Conservation (phyloP, 2,888 invertebrate species). For the Melieria omissa region DNA sequence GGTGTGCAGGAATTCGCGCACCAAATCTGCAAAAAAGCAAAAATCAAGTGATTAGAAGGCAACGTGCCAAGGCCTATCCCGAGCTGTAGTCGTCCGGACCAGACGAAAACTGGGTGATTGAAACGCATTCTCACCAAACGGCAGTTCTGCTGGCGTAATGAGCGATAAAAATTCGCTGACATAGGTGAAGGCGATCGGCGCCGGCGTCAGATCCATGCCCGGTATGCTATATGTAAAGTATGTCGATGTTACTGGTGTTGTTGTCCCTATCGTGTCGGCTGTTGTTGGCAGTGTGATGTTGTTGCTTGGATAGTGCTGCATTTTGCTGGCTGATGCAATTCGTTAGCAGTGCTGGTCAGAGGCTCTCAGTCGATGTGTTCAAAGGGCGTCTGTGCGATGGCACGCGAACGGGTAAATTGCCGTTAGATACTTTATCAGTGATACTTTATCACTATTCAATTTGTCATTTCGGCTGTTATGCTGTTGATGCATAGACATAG, state of each 20-base stretch:
- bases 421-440: no score
- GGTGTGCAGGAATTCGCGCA: conserved; percentile 64
- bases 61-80: no score
- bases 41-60: no score
- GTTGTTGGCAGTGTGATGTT: conserved; percentile 61
- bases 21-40: conserved; percentile 53
- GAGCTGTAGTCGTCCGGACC: no score
- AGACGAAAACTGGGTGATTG: background rate
- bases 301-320: conserved; percentile 8
- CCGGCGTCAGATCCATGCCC: conserved; percentile 64
- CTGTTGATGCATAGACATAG: no score
- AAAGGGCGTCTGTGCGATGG: no score
- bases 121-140: conserved; percentile 57
- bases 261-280: conserved; percentile 46
- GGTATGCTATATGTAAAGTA: conserved; percentile 65
- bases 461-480: no score
- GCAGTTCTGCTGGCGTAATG: conserved; percentile 67
- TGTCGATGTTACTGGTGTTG: conserved; percentile 55
- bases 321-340: conserved; percentile 8
- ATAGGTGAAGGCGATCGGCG: conserved; percentile 65
- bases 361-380: no score
- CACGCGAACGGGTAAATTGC: no score
- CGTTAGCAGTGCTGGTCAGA: background rate
- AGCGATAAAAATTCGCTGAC: conserved; percentile 66
- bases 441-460: no score